Base-by-base conservation (phyloP, 2,888 invertebrate species). In the Andrena camellia region DNA sequence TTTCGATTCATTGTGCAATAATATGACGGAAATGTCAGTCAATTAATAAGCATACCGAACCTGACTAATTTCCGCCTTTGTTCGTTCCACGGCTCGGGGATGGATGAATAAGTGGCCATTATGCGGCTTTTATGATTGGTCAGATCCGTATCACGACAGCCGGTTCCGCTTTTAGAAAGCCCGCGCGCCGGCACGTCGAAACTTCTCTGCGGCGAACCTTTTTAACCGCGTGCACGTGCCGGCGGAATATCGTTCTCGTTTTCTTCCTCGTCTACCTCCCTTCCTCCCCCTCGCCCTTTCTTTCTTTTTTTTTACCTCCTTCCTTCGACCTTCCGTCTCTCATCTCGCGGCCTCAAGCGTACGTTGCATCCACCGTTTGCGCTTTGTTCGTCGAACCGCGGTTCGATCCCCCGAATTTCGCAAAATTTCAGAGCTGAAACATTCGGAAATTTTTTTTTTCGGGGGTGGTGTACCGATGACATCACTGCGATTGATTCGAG, bases 11-110 rank as follows among this genome's bases (percentile, higher is more conserved):
- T 79, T 86, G 89, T 85, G 88, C 84, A 89, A 89, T 93, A 92
- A 93, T 93, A 94, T 94, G 93, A 93, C 93, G 94, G 94, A 94
- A 94, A 94, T 89, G 94, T 93, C 93, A 94, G 93, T 93, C 93
- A 94, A 94, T 94, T 94, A 94, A 94, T 94, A 93, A 93, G 92
- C 93, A 93, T 92, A 93, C 92, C 93, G 91, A 92, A 93, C 92
- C 93, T 93, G 93, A 93, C 93, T 93, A 93, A 94, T 94, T 94
- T 93, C 93, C 93, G 92, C 90, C 90, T 92, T 93, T 92, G 92
- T 92, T 90, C 88, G 89, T 83, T 85, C 84, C 83, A 86, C 85
- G 85, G 83, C 78, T 76, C 42, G 42, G 85, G 86, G 83, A 88
- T 83, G 84, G 90, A 92, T 91, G 93, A 92, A 93, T 92, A 92